Evolutionary conservation across 2,888 invertebrate genomes (phyloP).

Genomic region (Euspilapteryx auroguttella): DNA sequence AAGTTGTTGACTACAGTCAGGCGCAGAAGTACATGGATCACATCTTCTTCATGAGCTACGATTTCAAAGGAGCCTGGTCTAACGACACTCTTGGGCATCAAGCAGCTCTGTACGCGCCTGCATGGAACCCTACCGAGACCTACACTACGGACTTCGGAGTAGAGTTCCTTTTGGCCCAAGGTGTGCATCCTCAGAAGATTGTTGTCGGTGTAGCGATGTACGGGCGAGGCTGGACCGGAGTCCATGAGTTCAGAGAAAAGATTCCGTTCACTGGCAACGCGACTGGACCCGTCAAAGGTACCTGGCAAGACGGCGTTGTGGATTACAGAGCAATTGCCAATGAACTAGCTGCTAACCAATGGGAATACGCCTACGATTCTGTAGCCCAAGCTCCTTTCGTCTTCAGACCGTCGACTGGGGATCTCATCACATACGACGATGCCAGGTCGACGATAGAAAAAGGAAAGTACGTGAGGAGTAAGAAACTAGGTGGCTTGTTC

Average conservation of each 20-base stretch:
- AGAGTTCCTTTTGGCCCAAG: constrained; percentile 41
- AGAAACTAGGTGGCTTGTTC: constrained; percentile 45
- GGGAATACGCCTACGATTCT: constrained; percentile 47
- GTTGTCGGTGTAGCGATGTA: constrained; percentile 53
- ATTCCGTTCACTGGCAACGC: constrained; percentile 49
- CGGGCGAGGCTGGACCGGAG: constrained; percentile 51
- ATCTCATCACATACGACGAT: constrained; percentile 45
- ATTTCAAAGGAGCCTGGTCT: constrained; percentile 53
- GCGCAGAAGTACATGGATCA: constrained; percentile 54
- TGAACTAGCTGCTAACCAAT: constrained; percentile 38
- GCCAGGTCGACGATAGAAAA: constrained; percentile 47
- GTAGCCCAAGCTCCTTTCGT: constrained; percentile 50
- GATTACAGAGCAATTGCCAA: constrained; percentile 48
- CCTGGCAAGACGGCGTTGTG: constrained; percentile 52
- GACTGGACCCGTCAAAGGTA: constrained; percentile 44
- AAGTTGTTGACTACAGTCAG: constrained; percentile 43
- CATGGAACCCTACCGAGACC: constrained; percentile 43
- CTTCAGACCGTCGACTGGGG: constrained; percentile 40
- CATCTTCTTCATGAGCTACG: constrained; percentile 52
- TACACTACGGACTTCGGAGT: constrained; percentile 54
- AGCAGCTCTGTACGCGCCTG: constrained; percentile 37
- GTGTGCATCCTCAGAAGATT: constrained; percentile 44
- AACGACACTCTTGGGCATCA: constrained; percentile 49
- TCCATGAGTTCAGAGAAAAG: constrained; percentile 26
- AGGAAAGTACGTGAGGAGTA: constrained; percentile 47